phyloP scores from a whole-genome alignment of 2,113 vertebrate species.

The Oenanthe melanoleuca region DNA sequence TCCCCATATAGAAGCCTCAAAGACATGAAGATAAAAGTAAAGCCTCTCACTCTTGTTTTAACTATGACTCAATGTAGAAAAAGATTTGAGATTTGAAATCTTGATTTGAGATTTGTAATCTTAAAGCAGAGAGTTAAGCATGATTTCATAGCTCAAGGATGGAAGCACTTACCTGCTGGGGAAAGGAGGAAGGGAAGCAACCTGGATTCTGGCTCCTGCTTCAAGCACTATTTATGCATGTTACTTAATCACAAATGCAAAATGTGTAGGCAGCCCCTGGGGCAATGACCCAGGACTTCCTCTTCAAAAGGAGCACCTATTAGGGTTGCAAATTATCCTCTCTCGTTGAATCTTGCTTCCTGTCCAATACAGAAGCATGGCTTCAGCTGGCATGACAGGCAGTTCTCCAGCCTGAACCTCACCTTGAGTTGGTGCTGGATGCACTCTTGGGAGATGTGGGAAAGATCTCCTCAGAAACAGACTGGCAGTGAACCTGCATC shows the following conservation, averaged over 20 bases:
- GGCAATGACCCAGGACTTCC: constrained; percentile 38
- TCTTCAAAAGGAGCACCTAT: constrained; percentile 45
- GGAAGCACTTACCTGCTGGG: not conserved
- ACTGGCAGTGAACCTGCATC: not conserved
- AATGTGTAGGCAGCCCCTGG: constrained; percentile 47
- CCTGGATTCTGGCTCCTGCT: constrained; percentile 22
- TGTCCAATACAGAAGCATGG: not conserved
- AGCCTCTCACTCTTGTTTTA: not conserved
- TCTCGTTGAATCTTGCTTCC: constrained; percentile 11
- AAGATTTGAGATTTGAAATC: not conserved
- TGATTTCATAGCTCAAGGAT: constrained; percentile 32
- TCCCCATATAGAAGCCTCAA: not conserved
- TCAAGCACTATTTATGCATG: constrained; percentile 26
- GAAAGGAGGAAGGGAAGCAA: not conserved
- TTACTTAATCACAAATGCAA: constrained; percentile 51
- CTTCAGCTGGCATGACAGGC: not conserved
- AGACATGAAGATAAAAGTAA: not conserved
- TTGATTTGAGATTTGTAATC: not conserved
- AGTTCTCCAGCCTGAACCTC: not conserved
- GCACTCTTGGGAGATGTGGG: not conserved
- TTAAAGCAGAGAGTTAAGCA: not conserved
- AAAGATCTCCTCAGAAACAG: not conserved
- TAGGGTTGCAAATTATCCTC: constrained; percentile 54
- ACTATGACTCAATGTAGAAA: not conserved
- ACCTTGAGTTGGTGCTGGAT: not conserved